A percentile compares a stretch with the other conserved stretches of the same genome.
Evolutionary conservation across 2,888 invertebrate species (phyloP).

Genomic region (Bugula neritina): DNA sequence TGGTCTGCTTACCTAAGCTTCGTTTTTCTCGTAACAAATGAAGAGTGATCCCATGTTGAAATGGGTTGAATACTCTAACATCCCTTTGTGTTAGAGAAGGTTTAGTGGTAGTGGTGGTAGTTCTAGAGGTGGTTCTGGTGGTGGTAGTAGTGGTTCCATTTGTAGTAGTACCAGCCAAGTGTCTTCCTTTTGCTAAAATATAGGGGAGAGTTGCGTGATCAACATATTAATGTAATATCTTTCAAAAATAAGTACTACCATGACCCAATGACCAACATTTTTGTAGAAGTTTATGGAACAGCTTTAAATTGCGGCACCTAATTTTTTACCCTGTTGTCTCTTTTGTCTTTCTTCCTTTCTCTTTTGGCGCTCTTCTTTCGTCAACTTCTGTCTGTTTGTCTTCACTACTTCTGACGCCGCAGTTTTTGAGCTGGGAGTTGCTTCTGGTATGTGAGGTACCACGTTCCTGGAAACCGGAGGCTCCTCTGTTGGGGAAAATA

Average conservation of each 20-base stretch:
- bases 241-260: no score
- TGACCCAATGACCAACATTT: no score
- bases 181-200: no score
- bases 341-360: conserved; percentile 4
- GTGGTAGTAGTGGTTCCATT: not conserved
- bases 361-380: not conserved
- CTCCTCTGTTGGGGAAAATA: not conserved
- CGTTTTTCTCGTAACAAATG: not conserved
- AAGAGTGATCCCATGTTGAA: not conserved
- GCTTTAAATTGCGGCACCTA: no score
- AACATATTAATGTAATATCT: no score
- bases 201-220: no score
- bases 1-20: not conserved
- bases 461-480: conserved; percentile 5
- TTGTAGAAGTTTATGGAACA: no score
- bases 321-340: conserved; percentile 2
- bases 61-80: not conserved
- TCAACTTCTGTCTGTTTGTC: not conserved
- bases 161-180: not conserved
- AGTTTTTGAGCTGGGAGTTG: not conserved
- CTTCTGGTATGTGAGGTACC: not conserved
- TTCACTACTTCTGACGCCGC: not conserved
- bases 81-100: not conserved
- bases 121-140: not conserved
- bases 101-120: not conserved